Percentiles rank a stretch among this genome's conserved stretches.
Evolutionary conservation across 2,113 vertebrate species (phyloP).

Genomic region (Prunella himalayana): DNA sequence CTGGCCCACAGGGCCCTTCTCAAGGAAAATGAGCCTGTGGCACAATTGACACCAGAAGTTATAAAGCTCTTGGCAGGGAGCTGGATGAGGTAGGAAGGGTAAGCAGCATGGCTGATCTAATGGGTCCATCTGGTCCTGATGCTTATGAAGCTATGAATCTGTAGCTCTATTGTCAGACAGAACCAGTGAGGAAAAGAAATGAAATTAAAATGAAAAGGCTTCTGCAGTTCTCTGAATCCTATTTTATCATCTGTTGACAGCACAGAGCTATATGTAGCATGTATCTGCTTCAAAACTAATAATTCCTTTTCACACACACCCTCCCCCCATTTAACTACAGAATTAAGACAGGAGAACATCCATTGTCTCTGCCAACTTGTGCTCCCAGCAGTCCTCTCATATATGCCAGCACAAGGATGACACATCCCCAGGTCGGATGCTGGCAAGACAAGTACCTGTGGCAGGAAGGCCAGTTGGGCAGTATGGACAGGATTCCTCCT

Average conservation of each 20-base stretch:
- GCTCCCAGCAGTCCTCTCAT: background rate
- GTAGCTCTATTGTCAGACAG: background rate
- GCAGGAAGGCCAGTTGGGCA: background rate
- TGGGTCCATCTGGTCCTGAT: background rate
- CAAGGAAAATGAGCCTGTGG: background rate
- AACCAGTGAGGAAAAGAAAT: background rate
- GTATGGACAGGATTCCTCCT: background rate
- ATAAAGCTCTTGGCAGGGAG: background rate
- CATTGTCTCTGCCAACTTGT: background rate
- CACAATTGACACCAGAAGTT: background rate
- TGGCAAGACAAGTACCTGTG: background rate
- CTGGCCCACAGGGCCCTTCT: background rate
- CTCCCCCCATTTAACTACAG: background rate
- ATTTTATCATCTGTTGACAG: background rate
- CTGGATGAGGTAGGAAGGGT: background rate
- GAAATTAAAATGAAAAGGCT: background rate
- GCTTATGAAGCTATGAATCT: background rate
- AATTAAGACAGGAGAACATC: background rate
- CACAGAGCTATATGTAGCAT: background rate
- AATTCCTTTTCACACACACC: background rate
- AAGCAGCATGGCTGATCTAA: slow-evolving; percentile 24
- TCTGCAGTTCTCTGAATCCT: background rate
- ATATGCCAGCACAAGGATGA: background rate
- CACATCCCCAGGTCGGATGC: background rate
- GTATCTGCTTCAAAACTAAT: background rate